Percentiles rank a stretch among this genome's conserved stretches.
Conservation (phyloP, 2,797 vertebrate genomes). For the Miichthys miiuy region DNA sequence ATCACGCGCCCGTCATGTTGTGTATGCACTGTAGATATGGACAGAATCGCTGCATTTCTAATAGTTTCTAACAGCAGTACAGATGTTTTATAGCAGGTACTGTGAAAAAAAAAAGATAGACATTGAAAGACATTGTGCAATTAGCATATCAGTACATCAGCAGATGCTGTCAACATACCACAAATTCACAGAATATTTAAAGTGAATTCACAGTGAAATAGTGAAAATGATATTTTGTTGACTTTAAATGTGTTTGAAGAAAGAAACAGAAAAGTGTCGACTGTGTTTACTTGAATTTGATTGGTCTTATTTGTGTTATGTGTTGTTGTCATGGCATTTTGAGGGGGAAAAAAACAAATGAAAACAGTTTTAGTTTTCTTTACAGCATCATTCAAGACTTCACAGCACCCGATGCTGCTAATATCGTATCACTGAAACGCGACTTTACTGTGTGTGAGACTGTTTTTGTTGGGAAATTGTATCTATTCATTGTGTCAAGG, state of each 20-base stretch:
- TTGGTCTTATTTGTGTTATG: slow-evolving; percentile 70
- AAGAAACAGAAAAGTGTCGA: slow-evolving; percentile 49
- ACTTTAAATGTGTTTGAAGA: slow-evolving; percentile 52
- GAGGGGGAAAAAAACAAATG: slow-evolving; percentile 10
- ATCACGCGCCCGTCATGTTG: slow-evolving; percentile 48
- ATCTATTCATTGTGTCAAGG: slow-evolving; percentile 7
- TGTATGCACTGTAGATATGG: slow-evolving; percentile 66
- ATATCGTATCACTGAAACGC: slow-evolving; percentile 10
- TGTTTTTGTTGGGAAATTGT: not conserved
- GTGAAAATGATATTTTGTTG: slow-evolving; percentile 44
- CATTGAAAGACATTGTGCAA: slow-evolving; percentile 37
- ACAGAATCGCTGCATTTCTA: slow-evolving; percentile 64
- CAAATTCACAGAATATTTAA: slow-evolving; percentile 31
- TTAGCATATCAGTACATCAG: slow-evolving; percentile 44
- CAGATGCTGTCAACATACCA: slow-evolving; percentile 21
- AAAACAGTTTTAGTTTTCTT: slow-evolving; percentile 32
- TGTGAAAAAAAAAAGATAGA: slow-evolving; percentile 35
- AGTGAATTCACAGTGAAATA: slow-evolving; percentile 41
- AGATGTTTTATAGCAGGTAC: slow-evolving; percentile 41
- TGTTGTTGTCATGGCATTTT: slow-evolving; percentile 65
- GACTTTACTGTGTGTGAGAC: slow-evolving; percentile 13
- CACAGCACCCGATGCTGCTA: slow-evolving; percentile 30
- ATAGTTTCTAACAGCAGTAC: slow-evolving; percentile 63
- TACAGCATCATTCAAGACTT: slow-evolving; percentile 35
- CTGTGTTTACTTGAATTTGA: slow-evolving; percentile 66